Conservation (phyloP, 2,888 invertebrate genomes). For the Spatulosminthurus flaviceps region DNA sequence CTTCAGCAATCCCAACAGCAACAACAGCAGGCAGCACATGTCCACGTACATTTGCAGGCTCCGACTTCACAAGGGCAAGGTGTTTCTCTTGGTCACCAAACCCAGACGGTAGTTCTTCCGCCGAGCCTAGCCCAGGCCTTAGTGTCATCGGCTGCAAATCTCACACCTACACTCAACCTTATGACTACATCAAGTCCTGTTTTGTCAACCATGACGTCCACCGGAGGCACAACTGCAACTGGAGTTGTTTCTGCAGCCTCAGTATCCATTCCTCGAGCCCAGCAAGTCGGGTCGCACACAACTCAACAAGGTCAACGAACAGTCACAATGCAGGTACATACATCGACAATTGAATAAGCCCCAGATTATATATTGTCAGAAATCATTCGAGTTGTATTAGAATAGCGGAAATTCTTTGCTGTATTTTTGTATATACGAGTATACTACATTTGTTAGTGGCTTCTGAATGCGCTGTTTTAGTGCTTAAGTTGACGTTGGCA, state of each 20-base stretch:
- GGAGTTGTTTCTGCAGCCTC: slow-evolving; percentile 44
- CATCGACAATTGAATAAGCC: too few relatives aligned
- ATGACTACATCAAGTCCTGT: slow-evolving; percentile 33
- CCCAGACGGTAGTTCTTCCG: slow-evolving; percentile 37
- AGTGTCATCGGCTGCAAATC: slow-evolving; percentile 13
- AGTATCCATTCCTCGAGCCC: slow-evolving; percentile 6
- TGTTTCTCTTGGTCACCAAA: background rate
- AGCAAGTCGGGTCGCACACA: slow-evolving; percentile 18
- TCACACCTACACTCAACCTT: background rate
- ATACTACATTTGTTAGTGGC: too few relatives aligned
- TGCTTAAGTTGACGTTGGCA: too few relatives aligned
- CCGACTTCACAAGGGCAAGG: background rate
- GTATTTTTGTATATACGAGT: too few relatives aligned
- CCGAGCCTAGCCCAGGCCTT: slow-evolving; percentile 40
- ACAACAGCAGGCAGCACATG: slow-evolving; percentile 21
- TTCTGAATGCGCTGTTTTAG: too few relatives aligned
- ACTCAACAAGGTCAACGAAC: slow-evolving; percentile 37
- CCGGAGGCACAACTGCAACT: slow-evolving; percentile 30
- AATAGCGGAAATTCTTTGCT: too few relatives aligned
- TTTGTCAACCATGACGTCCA: background rate
- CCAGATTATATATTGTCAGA: too few relatives aligned
- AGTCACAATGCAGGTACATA: slow-evolving; percentile 42
- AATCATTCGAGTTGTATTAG: too few relatives aligned
- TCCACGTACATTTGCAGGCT: slow-evolving; percentile 41
- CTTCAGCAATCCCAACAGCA: slow-evolving; percentile 23